Percentiles rank a stretch among this genome's conserved stretches.
These are phyloP conservation scores for Orchesella cincta DNA, from an alignment of 1,140 invertebrate genomes.

Conservation along the genomic window DNA sequence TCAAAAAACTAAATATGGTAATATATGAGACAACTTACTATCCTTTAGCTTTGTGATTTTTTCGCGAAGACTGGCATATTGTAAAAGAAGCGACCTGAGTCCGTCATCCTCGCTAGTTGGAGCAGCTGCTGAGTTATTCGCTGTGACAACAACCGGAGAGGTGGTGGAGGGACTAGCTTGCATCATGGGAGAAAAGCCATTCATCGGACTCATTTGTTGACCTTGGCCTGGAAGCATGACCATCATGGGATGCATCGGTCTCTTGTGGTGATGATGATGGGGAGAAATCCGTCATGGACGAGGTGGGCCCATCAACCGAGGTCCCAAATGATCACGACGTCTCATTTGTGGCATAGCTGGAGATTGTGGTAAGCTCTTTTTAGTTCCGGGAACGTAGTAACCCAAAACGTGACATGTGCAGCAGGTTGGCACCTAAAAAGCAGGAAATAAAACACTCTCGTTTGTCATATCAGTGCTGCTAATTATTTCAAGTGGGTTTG, in stretches of 20 bases:
- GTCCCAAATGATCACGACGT: conserved; percentile 34
- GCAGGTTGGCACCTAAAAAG: too few species aligned
- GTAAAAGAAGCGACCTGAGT: conserved; percentile 42
- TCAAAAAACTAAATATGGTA: too few species aligned
- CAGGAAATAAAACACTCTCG: too few species aligned
- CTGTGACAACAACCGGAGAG: conserved; percentile 7
- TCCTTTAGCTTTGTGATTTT: conserved; percentile 47
- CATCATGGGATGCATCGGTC: conserved; percentile 28
- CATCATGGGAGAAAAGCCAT: too few species aligned
- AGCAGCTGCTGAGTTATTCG: neutral
- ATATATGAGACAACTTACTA: too few species aligned
- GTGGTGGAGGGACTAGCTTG: neutral
- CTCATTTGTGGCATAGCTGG: conserved; percentile 39
- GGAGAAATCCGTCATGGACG: conserved; percentile 57
- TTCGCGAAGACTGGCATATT: conserved; percentile 48
- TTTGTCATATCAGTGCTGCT: too few species aligned
- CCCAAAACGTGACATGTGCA: conserved; percentile 81
- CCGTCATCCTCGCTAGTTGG: conserved; percentile 40
- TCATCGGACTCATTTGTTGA: neutral
- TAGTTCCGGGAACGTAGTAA: conserved; percentile 54
- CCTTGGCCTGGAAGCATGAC: conserved; percentile 15
- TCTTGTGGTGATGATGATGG: conserved; percentile 54
- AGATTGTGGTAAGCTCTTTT: conserved; percentile 20
- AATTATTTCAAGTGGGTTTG: too few species aligned
- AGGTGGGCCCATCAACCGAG: conserved; percentile 64